A percentile compares a stretch with the other conserved stretches of the same genome.
These are phyloP conservation scores for Catostomus latipinnis DNA, from an alignment of 2,797 vertebrate species.

Conservation along the genomic window DNA sequence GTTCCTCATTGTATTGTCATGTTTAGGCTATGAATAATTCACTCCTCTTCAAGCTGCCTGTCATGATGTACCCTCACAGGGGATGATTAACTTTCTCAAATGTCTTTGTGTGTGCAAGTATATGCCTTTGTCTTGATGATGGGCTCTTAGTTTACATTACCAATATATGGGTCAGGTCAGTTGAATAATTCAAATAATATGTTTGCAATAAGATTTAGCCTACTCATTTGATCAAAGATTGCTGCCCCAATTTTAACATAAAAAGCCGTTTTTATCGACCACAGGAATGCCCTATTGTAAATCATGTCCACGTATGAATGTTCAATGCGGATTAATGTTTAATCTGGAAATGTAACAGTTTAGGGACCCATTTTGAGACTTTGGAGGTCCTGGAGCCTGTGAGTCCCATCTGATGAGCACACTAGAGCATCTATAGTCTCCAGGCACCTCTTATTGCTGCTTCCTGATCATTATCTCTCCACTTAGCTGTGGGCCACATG, in stretches of 20 bases:
- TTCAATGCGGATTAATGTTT: conserved; percentile 79
- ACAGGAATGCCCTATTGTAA: conserved; percentile 55
- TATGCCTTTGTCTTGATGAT: not conserved
- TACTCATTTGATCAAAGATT: not conserved
- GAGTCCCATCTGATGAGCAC: conserved; percentile 69
- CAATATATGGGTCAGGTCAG: not conserved
- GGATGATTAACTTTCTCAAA: conserved; percentile 67
- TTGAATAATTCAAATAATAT: not conserved
- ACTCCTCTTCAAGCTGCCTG: conserved; percentile 72
- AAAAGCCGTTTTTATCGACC: not conserved
- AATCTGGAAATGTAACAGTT: conserved; percentile 79
- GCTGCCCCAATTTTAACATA: not conserved
- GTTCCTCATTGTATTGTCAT: conserved; percentile 78
- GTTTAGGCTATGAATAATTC: conserved; percentile 80
- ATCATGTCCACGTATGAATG: conserved; percentile 72
- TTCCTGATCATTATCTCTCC: conserved; percentile 60
- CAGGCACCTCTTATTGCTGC: conserved; percentile 56
- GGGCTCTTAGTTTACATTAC: not conserved
- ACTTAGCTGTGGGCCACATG: conserved; percentile 3
- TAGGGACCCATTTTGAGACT: conserved; percentile 76
- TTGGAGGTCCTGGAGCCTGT: conserved; percentile 72
- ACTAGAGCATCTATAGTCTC: conserved; percentile 57
- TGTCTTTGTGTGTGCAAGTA: conserved; percentile 50
- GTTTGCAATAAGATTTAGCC: not conserved
- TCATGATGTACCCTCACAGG: conserved; percentile 69